Evolutionary conservation across 1,140 invertebrate genomes (phyloP).

Genomic region (Orchesella cincta): DNA sequence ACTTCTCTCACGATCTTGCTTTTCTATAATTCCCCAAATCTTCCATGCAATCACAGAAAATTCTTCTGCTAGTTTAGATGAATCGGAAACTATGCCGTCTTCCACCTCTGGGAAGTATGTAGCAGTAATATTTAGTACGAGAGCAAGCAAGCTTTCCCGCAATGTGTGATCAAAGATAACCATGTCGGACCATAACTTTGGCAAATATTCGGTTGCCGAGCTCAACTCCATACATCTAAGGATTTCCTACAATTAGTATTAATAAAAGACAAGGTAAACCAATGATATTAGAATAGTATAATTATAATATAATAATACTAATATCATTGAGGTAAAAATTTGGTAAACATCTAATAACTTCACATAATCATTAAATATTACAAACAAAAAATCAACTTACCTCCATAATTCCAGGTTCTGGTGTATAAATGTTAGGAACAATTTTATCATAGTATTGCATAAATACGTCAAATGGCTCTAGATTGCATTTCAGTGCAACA

Average conservation of each 20-base stretch:
- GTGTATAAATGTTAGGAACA: slow-evolving; percentile 78
- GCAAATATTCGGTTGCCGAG: slow-evolving; percentile 65
- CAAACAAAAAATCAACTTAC: slow-evolving; percentile 56
- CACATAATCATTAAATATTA: background rate
- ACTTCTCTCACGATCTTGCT: slow-evolving; percentile 53
- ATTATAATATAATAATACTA: no score
- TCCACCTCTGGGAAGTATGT: slow-evolving; percentile 52
- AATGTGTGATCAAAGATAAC: slow-evolving; percentile 66
- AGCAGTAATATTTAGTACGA: slow-evolving; percentile 62
- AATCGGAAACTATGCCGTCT: slow-evolving; percentile 58
- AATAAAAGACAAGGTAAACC: slow-evolving; percentile 1
- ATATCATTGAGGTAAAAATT: no score
- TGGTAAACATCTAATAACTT: no score
- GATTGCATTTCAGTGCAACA: slow-evolving; percentile 62
- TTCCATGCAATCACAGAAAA: slow-evolving; percentile 62
- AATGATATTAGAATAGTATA: no score
- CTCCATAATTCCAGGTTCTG: slow-evolving; percentile 70
- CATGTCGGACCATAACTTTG: slow-evolving; percentile 77
- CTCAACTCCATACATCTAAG: slow-evolving; percentile 66
- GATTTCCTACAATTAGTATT: slow-evolving; percentile 53
- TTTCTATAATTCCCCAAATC: slow-evolving; percentile 58
- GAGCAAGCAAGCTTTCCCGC: slow-evolving; percentile 61
- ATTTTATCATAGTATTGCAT: slow-evolving; percentile 71
- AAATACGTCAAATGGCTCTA: slow-evolving; percentile 70
- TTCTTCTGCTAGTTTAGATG: slow-evolving; percentile 54